Percentiles rank a stretch among this genome's conserved stretches.
These are phyloP conservation scores for Trigoniulus corallinus DNA, from an alignment of 1,140 invertebrate genomes.

Conservation along the genomic window DNA sequence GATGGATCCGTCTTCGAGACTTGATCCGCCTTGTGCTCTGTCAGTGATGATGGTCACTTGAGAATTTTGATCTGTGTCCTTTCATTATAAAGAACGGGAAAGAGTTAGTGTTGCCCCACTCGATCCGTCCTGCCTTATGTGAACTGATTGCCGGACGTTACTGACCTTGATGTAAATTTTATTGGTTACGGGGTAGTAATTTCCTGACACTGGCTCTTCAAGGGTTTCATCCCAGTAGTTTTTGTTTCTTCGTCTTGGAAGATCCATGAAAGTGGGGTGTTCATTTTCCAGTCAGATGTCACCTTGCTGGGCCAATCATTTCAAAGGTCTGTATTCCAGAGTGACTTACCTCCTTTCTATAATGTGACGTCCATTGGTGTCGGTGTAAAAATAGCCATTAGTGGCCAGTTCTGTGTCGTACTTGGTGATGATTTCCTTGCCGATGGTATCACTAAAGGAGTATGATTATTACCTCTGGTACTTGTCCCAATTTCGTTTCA, in stretches of 20 bases:
- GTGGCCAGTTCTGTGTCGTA: constrained; percentile 41
- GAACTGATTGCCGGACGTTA: too few relatives aligned
- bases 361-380: constrained; percentile 84
- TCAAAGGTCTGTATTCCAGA: too few relatives aligned
- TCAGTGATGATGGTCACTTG: constrained; percentile 55
- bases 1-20: constrained; percentile 40
- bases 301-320: too few relatives aligned
- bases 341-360: constrained; percentile 42
- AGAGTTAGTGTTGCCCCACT: too few relatives aligned
- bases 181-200: constrained; percentile 86
- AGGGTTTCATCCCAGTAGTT: constrained; percentile 48
- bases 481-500: too few relatives aligned
- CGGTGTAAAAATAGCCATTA: constrained; percentile 65
- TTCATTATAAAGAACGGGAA: too few relatives aligned
- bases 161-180: constrained; percentile 49
- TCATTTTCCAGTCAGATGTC: too few relatives aligned
- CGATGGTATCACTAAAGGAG: constrained; percentile 41
- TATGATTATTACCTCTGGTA: too few relatives aligned
- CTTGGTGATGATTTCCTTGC: constrained; percentile 65
- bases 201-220: constrained; percentile 54
- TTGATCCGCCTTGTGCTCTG: constrained; percentile 68
- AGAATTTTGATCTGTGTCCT: constrained; percentile 18
- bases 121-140: too few relatives aligned
- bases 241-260: too few relatives aligned
- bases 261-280: too few relatives aligned